Evolutionary conservation across 2,888 invertebrate genomes (phyloP).

Genomic region (Ditula angustiorana): DNA sequence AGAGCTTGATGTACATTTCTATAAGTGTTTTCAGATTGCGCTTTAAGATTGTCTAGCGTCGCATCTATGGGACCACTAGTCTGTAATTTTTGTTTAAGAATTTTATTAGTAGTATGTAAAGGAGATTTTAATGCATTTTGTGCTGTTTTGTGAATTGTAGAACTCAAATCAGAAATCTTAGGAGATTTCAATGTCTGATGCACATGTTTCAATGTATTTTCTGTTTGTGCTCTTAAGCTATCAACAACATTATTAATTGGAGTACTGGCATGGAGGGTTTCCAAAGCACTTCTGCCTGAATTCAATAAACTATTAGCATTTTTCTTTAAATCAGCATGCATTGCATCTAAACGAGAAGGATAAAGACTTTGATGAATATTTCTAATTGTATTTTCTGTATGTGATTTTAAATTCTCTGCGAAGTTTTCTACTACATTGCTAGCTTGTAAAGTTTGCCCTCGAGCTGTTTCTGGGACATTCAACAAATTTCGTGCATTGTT

Average conservation of each 20-base stretch:
- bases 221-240: slow-evolving; percentile 54
- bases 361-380: slow-evolving; percentile 14
- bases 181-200: slow-evolving; percentile 57
- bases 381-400: slow-evolving; percentile 12
- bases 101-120: neutral
- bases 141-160: slow-evolving; percentile 7
- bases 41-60: slow-evolving; percentile 21
- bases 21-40: slow-evolving; percentile 22
- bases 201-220: slow-evolving; percentile 59
- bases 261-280: slow-evolving; percentile 43
- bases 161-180: neutral
- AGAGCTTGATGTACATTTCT: slow-evolving; percentile 19
- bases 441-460: slow-evolving; percentile 4
- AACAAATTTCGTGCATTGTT: slow-evolving; percentile 45
- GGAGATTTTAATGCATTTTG: slow-evolving; percentile 8
- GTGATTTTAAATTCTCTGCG: slow-evolving; percentile 21
- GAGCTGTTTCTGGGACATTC: slow-evolving; percentile 3
- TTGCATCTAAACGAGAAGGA: slow-evolving; percentile 5
- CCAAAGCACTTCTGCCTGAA: slow-evolving; percentile 44
- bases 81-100: neutral
- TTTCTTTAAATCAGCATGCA: slow-evolving; percentile 11
- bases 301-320: slow-evolving; percentile 45
- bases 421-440: slow-evolving; percentile 11
- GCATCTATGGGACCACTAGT: slow-evolving; percentile 14
- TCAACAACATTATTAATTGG: slow-evolving; percentile 49